Evolutionary conservation across 2,888 invertebrate species (phyloP).

Genomic region (Parnassius glacialis): DNA sequence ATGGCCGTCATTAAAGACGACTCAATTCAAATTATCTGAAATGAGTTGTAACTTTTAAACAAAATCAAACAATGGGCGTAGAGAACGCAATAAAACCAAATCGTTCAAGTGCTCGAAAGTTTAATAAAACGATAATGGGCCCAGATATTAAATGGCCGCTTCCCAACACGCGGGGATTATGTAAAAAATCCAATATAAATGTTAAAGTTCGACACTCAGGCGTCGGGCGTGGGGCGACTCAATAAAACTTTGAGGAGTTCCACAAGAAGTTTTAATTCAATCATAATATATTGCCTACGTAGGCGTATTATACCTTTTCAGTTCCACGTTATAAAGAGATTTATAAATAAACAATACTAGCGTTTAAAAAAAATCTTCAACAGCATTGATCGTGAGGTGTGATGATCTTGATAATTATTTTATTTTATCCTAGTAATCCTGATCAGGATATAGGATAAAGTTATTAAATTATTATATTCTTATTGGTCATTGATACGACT

Average conservation of each 20-base stretch:
- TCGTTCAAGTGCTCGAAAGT: slow-evolving; percentile 10
- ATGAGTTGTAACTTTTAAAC: neutral
- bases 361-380: no score
- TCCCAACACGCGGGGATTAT: slow-evolving; percentile 43
- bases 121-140: slow-evolving; percentile 26
- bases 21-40: neutral
- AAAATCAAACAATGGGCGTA: slow-evolving; percentile 10
- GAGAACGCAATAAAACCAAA: slow-evolving; percentile 16
- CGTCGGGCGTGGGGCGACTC: slow-evolving; percentile 40
- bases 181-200: slow-evolving; percentile 63
- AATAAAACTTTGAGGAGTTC: slow-evolving; percentile 52
- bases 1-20: no score
- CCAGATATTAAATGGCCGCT: slow-evolving; percentile 14
- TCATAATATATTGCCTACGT: slow-evolving; percentile 38
- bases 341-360: no score
- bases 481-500: no score
- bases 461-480: no score
- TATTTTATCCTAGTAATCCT: no score
- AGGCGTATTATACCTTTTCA: slow-evolving; percentile 34
- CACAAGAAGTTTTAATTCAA: slow-evolving; percentile 49
- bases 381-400: no score
- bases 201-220: slow-evolving; percentile 47
- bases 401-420: no score
- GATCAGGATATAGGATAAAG: no score
- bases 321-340: neutral